Evolutionary conservation across 2,888 invertebrate genomes (phyloP).

Genomic region (Spodoptera exigua): DNA sequence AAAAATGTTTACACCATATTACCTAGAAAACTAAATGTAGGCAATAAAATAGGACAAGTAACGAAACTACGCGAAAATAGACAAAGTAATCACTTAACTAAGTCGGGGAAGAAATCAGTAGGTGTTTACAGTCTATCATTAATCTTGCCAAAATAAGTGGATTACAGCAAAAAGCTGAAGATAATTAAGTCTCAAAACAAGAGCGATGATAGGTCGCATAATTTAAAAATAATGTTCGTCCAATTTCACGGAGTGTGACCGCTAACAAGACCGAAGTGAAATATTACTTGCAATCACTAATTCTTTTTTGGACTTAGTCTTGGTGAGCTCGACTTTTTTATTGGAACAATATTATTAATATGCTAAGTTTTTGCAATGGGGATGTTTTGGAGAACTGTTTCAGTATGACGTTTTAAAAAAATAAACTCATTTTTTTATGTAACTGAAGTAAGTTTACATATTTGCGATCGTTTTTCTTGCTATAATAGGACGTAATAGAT

Average conservation of each 20-base stretch:
- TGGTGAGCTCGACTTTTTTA: slow-evolving; percentile 48
- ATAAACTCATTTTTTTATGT: too few species aligned
- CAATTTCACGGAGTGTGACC: slow-evolving; percentile 82
- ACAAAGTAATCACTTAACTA: too few species aligned
- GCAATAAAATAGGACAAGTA: too few species aligned
- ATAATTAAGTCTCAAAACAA: slow-evolving; percentile 70
- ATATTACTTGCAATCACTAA: slow-evolving; percentile 75
- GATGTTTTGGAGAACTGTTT: neutral
- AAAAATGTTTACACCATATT: too few species aligned
- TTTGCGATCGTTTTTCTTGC: too few species aligned
- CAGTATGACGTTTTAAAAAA: too few species aligned
- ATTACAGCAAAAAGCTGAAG: slow-evolving; percentile 18
- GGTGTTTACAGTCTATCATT: slow-evolving; percentile 9
- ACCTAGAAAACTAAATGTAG: too few species aligned
- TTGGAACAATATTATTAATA: slow-evolving; percentile 31
- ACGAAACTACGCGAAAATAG: too few species aligned
- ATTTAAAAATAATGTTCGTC: slow-evolving; percentile 80
- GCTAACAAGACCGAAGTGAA: slow-evolving; percentile 77
- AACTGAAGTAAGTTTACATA: too few species aligned
- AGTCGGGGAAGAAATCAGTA: neutral
- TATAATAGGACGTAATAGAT: too few species aligned
- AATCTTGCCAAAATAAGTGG: slow-evolving; percentile 25
- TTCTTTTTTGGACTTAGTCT: slow-evolving; percentile 53
- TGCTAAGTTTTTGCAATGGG: slow-evolving; percentile 11
- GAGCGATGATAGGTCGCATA: slow-evolving; percentile 69